A percentile compares a stretch with the other conserved stretches of the same genome.
These are phyloP conservation scores for Agrotis segetum DNA, from an alignment of 2,888 invertebrate genomes.

Conservation along the genomic window DNA sequence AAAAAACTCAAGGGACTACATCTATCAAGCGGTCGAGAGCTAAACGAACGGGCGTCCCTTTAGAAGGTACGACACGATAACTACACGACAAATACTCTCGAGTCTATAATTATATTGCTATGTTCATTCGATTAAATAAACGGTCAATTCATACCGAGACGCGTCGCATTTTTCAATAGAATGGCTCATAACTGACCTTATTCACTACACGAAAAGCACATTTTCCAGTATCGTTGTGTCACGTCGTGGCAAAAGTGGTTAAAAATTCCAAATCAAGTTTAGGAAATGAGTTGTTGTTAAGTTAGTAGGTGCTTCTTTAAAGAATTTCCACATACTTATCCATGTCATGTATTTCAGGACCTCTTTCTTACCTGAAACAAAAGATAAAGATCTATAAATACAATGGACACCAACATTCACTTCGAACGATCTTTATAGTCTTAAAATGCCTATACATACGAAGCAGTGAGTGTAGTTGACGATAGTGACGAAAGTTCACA, in stretches of 20 bases:
- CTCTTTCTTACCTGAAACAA: slow-evolving; percentile 43
- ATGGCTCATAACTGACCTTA: no score
- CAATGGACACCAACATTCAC: neutral
- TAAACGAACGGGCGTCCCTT: neutral
- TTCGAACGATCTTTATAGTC: neutral
- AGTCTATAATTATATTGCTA: neutral
- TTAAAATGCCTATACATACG: no score
- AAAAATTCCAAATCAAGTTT: no score
- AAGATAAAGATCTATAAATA: slow-evolving; percentile 23
- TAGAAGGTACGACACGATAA: slow-evolving; percentile 23
- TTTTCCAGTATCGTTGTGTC: no score
- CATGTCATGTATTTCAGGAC: neutral
- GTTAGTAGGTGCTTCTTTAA: no score
- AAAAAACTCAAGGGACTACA: slow-evolving; percentile 21
- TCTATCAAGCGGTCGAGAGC: slow-evolving; percentile 21
- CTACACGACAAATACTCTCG: neutral
- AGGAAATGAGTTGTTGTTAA: no score
- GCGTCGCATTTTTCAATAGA: no score
- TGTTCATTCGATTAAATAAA: neutral
- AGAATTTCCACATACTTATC: neutral
- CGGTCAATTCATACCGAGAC: no score
- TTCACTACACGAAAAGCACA: no score
- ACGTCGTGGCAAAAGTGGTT: no score
- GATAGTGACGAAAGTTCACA: neutral
- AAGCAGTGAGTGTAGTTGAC: no score